These are phyloP conservation scores for Musca vetustissima DNA, from an alignment of 1,140 invertebrate species.

Conservation along the genomic window DNA sequence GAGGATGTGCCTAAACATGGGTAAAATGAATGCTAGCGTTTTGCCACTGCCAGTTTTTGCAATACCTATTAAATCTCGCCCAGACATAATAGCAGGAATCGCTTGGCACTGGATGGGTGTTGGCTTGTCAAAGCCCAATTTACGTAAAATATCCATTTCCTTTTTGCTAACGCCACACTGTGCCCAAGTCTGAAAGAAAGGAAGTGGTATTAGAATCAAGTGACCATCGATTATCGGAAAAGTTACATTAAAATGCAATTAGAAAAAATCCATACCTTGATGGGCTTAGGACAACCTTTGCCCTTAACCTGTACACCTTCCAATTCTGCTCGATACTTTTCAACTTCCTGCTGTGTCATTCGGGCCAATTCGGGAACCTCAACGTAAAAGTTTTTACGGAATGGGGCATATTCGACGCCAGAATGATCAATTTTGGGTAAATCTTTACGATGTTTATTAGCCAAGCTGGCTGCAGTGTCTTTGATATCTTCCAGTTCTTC, in stretches of 20 bases:
- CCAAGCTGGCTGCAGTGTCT: conserved; percentile 83
- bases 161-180: conserved; percentile 98
- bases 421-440: conserved; percentile 87
- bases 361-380: conserved; percentile 81
- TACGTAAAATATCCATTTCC: conserved; percentile 92
- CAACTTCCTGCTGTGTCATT: conserved; percentile 89
- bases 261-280: conserved; percentile 61
- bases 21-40: conserved; percentile 95
- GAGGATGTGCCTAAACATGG: conserved; percentile 97
- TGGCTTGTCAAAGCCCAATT: conserved; percentile 92
- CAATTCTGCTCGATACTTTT: conserved; percentile 80
- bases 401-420: conserved; percentile 80
- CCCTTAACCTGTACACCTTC: conserved; percentile 85
- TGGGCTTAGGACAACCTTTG: conserved; percentile 90
- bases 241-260: not conserved
- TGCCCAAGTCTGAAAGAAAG: conserved; percentile 76
- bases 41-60: conserved; percentile 99
- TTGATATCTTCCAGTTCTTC: conserved; percentile 95
- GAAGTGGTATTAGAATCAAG: not conserved
- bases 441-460: conserved; percentile 87
- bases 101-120: conserved; percentile 99
- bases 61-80: conserved; percentile 96
- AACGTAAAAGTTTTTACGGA: conserved; percentile 95
- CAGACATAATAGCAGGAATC: conserved; percentile 98
- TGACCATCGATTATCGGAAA: too few relatives aligned